Percentiles rank a stretch among this genome's conserved stretches.
phyloP scores from a whole-genome alignment of 2,113 vertebrate genomes.

The Corvus moneduloides region DNA sequence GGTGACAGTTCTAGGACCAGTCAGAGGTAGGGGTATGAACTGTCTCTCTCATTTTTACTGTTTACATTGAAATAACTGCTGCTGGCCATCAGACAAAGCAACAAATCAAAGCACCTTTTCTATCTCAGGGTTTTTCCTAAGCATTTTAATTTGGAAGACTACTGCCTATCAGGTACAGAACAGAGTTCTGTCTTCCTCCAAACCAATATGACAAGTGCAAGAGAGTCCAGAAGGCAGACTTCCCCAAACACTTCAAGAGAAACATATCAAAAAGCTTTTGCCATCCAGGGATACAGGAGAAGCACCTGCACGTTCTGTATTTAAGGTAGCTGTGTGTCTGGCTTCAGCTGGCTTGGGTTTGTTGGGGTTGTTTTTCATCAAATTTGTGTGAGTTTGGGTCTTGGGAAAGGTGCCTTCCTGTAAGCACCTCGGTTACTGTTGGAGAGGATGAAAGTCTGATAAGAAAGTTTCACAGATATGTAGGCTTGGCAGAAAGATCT shows the following conservation, averaged over 20 bases:
- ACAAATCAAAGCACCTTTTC: neutral
- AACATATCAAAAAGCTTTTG: neutral
- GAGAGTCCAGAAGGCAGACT: neutral
- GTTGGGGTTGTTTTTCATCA: neutral
- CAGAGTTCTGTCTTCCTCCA: neutral
- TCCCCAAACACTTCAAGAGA: neutral
- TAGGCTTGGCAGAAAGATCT: too few relatives aligned
- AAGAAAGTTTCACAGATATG: too few relatives aligned
- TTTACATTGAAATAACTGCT: neutral
- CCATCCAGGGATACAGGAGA: neutral
- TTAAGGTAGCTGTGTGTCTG: neutral
- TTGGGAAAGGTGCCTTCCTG: neutral
- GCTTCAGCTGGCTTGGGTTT: neutral
- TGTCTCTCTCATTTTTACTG: neutral
- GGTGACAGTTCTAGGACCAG: neutral
- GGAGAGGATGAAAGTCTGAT: too few relatives aligned
- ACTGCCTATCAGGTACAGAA: neutral
- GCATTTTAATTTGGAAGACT: neutral
- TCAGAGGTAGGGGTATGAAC: neutral
- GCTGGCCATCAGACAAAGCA: neutral
- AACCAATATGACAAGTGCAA: neutral
- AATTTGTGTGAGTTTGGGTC: neutral
- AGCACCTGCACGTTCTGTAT: rapidly evolving
- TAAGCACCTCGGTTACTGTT: neutral
- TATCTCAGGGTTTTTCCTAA: neutral